Evolutionary conservation across 2,888 invertebrate genomes (phyloP).

Genomic region (Lasioglossum lativentre): DNA sequence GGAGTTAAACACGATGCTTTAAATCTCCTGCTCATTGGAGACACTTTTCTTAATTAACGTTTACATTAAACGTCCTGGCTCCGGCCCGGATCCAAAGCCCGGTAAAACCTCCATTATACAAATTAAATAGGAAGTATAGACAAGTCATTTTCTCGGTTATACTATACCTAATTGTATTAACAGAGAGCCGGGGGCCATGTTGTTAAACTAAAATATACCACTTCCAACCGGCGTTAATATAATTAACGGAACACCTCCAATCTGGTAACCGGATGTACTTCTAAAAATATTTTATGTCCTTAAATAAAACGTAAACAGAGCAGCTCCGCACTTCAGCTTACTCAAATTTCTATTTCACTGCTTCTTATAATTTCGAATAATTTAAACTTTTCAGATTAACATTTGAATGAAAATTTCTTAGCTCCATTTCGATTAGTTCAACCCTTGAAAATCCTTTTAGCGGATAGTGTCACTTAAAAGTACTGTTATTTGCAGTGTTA

Average conservation of each 20-base stretch:
- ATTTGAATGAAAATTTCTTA: no score
- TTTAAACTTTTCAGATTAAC: no score
- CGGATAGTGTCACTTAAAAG: background rate
- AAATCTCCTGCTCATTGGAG: constrained; percentile 14
- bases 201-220: background rate
- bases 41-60: constrained; percentile 25
- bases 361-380: no score
- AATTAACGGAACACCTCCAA: background rate
- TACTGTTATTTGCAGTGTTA: background rate
- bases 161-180: background rate
- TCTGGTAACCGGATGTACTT: background rate
- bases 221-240: background rate
- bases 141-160: constrained; percentile 34
- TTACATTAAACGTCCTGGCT: constrained; percentile 1
- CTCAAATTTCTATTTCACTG: no score
- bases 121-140: constrained; percentile 28
- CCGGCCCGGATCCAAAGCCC: background rate
- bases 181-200: background rate
- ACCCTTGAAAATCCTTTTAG: no score
- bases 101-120: constrained; percentile 22
- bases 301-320: no score
- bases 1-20: constrained; percentile 7
- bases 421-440: no score
- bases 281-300: background rate
- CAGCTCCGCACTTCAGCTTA: no score